phyloP scores from a whole-genome alignment of 2,113 vertebrate genomes.

The Melanotaenia duboulayi region DNA sequence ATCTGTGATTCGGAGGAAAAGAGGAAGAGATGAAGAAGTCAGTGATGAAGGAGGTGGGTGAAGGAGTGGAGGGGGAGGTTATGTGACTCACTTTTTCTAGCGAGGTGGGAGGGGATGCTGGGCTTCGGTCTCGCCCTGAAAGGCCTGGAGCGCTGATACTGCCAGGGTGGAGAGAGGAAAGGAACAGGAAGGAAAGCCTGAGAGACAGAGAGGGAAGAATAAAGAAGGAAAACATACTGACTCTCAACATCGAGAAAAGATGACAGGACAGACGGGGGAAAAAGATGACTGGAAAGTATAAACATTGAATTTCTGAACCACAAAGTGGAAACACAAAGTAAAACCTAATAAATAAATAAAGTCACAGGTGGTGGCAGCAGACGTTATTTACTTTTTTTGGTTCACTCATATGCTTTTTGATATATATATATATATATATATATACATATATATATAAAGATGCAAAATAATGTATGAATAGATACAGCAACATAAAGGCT shows the following conservation, averaged over 20 bases:
- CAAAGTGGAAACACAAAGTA: no score
- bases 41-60: neutral
- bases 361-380: no score
- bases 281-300: neutral
- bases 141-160: slow-evolving; percentile 79
- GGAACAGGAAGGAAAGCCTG: slow-evolving; percentile 59
- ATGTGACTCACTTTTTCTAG: slow-evolving; percentile 68
- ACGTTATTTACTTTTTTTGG: no score
- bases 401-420: no score
- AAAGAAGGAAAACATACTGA: neutral
- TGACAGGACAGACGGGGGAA: neutral
- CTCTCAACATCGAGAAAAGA: neutral
- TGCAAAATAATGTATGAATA: no score
- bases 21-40: neutral
- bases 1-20: neutral
- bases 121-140: slow-evolving; percentile 63
- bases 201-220: slow-evolving; percentile 17
- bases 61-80: neutral
- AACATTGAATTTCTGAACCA: no score
- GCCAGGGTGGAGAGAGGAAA: slow-evolving; percentile 78
- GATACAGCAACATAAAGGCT: no score
- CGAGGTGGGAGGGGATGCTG: slow-evolving; percentile 65
- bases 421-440: no score
- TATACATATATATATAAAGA: no score
- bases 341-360: no score